Conservation (phyloP, 2,113 vertebrate genomes). For the Burhinus oedicnemus region DNA sequence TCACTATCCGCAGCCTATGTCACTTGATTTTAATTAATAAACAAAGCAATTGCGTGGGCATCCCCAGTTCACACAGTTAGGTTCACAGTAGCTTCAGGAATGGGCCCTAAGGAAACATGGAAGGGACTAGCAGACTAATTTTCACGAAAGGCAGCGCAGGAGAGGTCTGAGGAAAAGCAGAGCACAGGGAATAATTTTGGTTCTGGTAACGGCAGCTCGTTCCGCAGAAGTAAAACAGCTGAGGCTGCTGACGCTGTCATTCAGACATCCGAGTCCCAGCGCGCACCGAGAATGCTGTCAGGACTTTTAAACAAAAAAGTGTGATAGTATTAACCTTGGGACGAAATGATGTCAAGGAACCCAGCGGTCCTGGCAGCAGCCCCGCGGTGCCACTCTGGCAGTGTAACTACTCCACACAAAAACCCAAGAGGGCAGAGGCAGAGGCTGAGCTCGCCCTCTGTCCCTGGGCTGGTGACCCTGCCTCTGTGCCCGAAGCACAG, state of each 20-base stretch:
- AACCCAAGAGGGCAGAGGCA: conserved; percentile 17
- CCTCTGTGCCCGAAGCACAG: neutral
- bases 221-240: neutral
- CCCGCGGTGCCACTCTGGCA: neutral
- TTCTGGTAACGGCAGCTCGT: neutral
- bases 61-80: neutral
- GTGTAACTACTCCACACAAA: neutral
- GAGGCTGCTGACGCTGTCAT: conserved; percentile 2
- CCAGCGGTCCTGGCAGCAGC: conserved; percentile 13
- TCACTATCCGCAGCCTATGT: neutral
- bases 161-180: conserved; percentile 1
- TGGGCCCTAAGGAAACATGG: neutral
- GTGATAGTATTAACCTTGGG: neutral
- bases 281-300: neutral
- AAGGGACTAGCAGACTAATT: neutral
- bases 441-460: neutral
- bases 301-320: neutral
- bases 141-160: neutral
- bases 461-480: neutral
- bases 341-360: neutral
- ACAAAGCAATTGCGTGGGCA: neutral
- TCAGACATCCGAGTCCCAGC: neutral
- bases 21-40: neutral
- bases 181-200: neutral
- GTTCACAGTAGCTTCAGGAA: neutral